Base-by-base conservation (phyloP, 2,888 invertebrate genomes). In the Cryptocheilus praepositus region DNA sequence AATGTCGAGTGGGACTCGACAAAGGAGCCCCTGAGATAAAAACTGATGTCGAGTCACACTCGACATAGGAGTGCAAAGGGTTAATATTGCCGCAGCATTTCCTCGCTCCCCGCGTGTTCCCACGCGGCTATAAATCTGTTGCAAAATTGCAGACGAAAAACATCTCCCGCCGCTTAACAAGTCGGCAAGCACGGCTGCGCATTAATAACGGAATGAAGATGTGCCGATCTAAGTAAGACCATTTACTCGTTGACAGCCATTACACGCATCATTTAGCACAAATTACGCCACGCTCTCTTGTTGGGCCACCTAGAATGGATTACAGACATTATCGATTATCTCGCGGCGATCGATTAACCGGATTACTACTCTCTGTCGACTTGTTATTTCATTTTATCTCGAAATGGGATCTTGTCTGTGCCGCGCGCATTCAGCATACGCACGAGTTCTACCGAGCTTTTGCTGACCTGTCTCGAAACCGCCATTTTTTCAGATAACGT, bases 311-410 rank as follows among this genome's bases (percentile, higher is more conserved):
- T 83, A 80, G 82, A 85, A 85, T 83, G 83, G 82, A 86, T 87
- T 81, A 85, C 84, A 81, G 85, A 86, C 86, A 84, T 85, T 88
- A 88, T 86, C 87, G 86, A 86, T 87, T 87, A 87, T 86, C 87
- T 84, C 81, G 76, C 72, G 68, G 74, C 85, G 85, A 87, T 86
- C 85, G 87, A 88, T 86, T 87, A 87, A 85, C 85, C 81, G 84
- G 87, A 88, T 88, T 86, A 86, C 82, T 82, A 69, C 71, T 80
- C 76, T 70, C 28, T 66, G 72, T 77, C 75, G 80, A 79, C 83
- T 83, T 86, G 86, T 84, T 86, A 85, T 86, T 87, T 86, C 84
- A 82, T 85, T 74, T 85, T 86, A 87, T 86, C 86, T 82, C 80
- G 77, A 83, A 86, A 85, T 82, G 83, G 81, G 81, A 86, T 86